Base-by-base conservation (phyloP, 2,113 vertebrate species). In the Xiphophorus hellerii region DNA sequence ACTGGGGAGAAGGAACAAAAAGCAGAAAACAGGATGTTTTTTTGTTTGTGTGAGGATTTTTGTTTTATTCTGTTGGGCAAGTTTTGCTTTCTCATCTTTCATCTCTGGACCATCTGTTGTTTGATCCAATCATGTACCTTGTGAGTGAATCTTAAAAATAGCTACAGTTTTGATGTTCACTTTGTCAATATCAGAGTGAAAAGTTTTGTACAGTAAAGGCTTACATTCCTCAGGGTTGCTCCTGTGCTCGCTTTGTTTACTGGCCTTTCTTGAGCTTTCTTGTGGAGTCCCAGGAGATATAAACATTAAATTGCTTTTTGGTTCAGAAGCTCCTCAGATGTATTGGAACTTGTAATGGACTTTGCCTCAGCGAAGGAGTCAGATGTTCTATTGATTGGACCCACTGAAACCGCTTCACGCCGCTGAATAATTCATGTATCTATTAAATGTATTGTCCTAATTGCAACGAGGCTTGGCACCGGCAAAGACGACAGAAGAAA, bases 251-350 rank as follows among this genome's bases (percentile, higher is more conserved):
- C 88, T 84, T 89, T 90, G 82, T 89, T 91, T 92, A 85, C 89
- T 88, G 85, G 87, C 87, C 85, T 88, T 67, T 84, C 83, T 81
- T 74, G 84, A 87, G 78, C 90, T 92, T 85, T 86, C 72, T 35
- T 68, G 68, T 71, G 63, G 78, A 71, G 71, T 92, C 94, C 90
- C 93, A 20, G 29, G 90, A 94, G 94, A 92, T 93, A 93, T 93
- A 87, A 91, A 87, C 87, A 91, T 92, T 93, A 94, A 94, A 94
- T 95, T 95, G 94, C 92, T 94, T 94, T 93, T 94, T 88, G 89
- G 89, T 93, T 94, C 92, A 89, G 90, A 90, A 94, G 89, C 91
- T 90, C 85, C 90, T 93, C 86, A 79, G 86, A 89, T 74, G 83
- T 90, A 93, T 93, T 94, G 92, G 84, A 93, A 93, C 85, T 90